Percentiles rank a stretch among this genome's conserved stretches.
These are phyloP conservation scores for Circaetus gallicus DNA, from an alignment of 2,113 vertebrate genomes.

Conservation along the genomic window DNA sequence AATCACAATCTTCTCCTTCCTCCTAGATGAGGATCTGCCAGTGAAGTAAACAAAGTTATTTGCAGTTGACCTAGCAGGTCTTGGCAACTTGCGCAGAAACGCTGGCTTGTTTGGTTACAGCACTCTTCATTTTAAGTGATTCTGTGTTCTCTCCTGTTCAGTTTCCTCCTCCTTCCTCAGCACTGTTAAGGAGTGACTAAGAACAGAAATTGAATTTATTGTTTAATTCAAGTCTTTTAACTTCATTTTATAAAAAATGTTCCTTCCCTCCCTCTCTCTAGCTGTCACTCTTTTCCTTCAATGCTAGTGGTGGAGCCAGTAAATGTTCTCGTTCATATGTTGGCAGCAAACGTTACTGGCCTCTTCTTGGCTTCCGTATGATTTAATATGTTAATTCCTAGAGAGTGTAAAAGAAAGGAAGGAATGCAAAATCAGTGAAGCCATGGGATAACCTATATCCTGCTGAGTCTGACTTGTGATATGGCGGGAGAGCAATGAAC, in stretches of 20 bases:
- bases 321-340: not conserved
- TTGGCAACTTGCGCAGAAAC: not conserved
- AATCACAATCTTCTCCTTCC: not conserved
- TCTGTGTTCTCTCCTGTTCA: not conserved
- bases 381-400: not conserved
- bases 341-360: not conserved
- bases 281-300: not conserved
- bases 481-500: not conserved
- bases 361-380: not conserved
- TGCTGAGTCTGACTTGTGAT: not conserved
- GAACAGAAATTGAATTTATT: not conserved
- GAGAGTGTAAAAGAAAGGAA: not conserved
- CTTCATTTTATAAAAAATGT: not conserved
- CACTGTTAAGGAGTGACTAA: not conserved
- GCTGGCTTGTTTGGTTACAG: not conserved
- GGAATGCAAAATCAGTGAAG: not conserved
- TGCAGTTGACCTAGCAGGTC: not conserved
- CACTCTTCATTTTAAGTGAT: not conserved
- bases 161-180: not conserved
- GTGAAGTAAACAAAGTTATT: slow-evolving; percentile 4
- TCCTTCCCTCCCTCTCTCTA: not conserved
- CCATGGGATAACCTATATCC: not conserved
- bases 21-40: not conserved
- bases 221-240: not conserved
- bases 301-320: not conserved